These are phyloP conservation scores for Drosophila simulans DNA, from an alignment of 1,140 invertebrate genomes.

Conservation along the genomic window DNA sequence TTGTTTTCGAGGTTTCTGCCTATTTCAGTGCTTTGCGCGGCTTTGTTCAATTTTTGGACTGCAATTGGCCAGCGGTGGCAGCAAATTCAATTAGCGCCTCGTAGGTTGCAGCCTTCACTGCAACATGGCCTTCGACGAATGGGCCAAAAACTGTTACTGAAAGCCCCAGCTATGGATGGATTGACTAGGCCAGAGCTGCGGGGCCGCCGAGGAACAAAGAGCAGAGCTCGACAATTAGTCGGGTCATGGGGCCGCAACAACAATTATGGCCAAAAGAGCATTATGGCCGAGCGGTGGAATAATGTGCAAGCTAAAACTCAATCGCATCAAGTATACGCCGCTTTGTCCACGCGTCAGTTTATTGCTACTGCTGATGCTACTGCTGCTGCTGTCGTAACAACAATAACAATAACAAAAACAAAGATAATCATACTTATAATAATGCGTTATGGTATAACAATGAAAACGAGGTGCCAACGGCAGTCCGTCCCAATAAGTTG, in stretches of 20 bases:
- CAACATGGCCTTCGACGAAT: not conserved
- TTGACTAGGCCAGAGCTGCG: constrained; percentile 4
- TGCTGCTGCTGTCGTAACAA: not conserved
- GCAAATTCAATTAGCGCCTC: constrained; percentile 47
- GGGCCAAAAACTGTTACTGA: not conserved
- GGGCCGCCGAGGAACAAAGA: not conserved
- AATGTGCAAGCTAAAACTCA: constrained; percentile 1
- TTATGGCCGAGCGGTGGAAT: constrained; percentile 23
- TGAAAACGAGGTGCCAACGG: constrained; percentile 28
- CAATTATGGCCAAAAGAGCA: constrained; percentile 48
- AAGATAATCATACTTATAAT: constrained; percentile 21
- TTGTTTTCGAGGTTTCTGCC: constrained; percentile 22
- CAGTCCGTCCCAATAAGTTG: constrained; percentile 23
- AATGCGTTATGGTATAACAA: constrained; percentile 44
- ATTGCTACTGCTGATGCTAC: not conserved
- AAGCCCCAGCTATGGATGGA: not conserved
- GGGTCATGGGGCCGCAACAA: constrained; percentile 26
- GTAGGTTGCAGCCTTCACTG: constrained; percentile 4
- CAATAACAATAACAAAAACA: not conserved
- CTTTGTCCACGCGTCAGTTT: constrained; percentile 5
- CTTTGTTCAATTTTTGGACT: constrained; percentile 27
- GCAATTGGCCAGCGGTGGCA: constrained; percentile 23
- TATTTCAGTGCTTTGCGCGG: constrained; percentile 23
- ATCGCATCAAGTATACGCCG: constrained; percentile 37
- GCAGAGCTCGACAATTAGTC: constrained; percentile 47